Base-by-base conservation (phyloP, 2,797 vertebrate genomes). In the Epinephelus coioides region DNA sequence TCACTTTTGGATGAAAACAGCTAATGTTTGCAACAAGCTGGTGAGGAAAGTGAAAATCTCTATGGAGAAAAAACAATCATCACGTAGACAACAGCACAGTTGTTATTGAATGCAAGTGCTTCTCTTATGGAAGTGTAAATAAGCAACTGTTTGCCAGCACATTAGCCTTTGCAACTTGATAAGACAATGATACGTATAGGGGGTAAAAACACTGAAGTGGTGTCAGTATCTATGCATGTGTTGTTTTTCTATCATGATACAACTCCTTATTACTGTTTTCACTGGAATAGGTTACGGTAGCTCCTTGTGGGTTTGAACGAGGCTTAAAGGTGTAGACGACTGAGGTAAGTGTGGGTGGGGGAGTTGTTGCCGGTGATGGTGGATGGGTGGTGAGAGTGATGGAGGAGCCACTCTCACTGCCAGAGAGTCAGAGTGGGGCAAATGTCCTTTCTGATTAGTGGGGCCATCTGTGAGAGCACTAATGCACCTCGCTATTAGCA, bases 401-500 rank as follows among this genome's bases (percentile, higher is more conserved):
- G 82, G 81, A 85, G 79, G 80, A 87, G 67, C 88, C 73, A 79
- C 86, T 89, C 47, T 89, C 53, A 0, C 62, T 30, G 65, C 78
- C 5, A 6, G 7, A 50, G 73, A 83, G 76, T 85, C 75, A 81
- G 86, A 86, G 81, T 76, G 87, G 66, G 77, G 70, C 72, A 46
- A 68, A 85, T 59, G 94, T 95, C 93, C 77, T 86, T 69, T 92
- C 69, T 91, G 90, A 94, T 94, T 94, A 95, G 85, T 84, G 4
- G 54, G 18, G 78, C 71, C 3, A 78, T 51, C 89, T 81, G 59
- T 92, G 92, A 95, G 86, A 92, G 92, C 93, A 90, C 93, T 96
- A 95, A 95, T 95, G 94, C 93, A 93, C 89, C 88, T 93, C 86
- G 85, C 91, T 93, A 95, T 96, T 95, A 95, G 90, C 93, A 94